phyloP scores from a whole-genome alignment of 2,797 vertebrate genomes.

The Lepus townsendii region DNA sequence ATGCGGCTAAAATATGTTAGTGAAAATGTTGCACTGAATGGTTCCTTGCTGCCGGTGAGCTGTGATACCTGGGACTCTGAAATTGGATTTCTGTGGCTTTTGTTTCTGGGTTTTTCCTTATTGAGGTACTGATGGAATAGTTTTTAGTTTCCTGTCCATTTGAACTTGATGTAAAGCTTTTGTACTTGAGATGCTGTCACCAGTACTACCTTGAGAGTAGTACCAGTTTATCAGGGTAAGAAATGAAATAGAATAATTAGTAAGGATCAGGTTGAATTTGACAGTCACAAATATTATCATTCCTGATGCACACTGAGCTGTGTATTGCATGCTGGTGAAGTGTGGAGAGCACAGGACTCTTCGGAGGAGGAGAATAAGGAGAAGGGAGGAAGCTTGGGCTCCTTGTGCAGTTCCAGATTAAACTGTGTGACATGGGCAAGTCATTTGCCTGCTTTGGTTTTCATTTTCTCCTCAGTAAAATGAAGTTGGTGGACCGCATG shows the following conservation, averaged over 20 bases:
- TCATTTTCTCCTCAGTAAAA: constrained; percentile 53
- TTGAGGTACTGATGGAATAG: constrained; percentile 7
- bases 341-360: not conserved
- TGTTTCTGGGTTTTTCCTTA: constrained; percentile 63
- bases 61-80: constrained; percentile 76
- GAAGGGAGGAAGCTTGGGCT: constrained; percentile 8
- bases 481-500: constrained; percentile 13
- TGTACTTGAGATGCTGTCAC: constrained; percentile 15
- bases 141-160: not conserved
- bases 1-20: constrained; percentile 72
- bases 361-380: not conserved
- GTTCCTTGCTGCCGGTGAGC: constrained; percentile 77
- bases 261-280: constrained; percentile 58
- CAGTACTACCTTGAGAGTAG: not conserved
- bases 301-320: not conserved
- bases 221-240: constrained; percentile 65
- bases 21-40: constrained; percentile 77
- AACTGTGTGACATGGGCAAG: constrained; percentile 45
- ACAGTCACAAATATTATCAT: not conserved
- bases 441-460: constrained; percentile 19
- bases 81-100: constrained; percentile 76
- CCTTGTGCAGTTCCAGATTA: not conserved
- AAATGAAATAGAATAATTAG: constrained; percentile 32
- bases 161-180: constrained; percentile 14
- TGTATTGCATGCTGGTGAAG: not conserved